Evolutionary conservation across 2,888 invertebrate genomes (phyloP), one percentile per base, ranked within the genome.

Genomic region (Hemistola chrysoprasaria): DNA sequence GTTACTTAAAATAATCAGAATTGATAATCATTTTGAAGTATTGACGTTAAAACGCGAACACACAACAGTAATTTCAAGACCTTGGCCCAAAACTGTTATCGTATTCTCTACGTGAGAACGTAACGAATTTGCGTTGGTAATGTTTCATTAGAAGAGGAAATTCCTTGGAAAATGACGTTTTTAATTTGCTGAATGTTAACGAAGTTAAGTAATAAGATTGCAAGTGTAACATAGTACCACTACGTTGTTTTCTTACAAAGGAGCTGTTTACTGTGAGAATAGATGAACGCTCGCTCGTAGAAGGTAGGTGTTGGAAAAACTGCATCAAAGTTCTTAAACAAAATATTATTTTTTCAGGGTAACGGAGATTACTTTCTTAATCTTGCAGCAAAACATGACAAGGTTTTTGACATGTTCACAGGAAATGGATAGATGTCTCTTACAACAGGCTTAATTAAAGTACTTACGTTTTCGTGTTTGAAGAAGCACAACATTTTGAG

Each of bases 401-500:
- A n/a, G n/a, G n/a, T n/a, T n/a, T n/a, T n/a, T n/a, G n/a, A n/a
- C n/a, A n/a, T n/a, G n/a, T n/a, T n/a, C n/a, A n/a, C n/a, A n/a
- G n/a, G n/a, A n/a, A n/a, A n/a, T n/a, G n/a, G n/a, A n/a, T n/a
- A n/a, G n/a, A n/a, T n/a, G n/a, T n/a, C n/a, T n/a, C n/a, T n/a
- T n/a, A n/a, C n/a, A n/a, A n/a, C n/a, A n/a, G n/a, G n/a, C n/a
- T n/a, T n/a, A n/a, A 22, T 6, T 4, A 27, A 11, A 5, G 11
- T 9, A 94, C 97, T 95, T 89, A 99, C 99, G 90, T 99, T 99
- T 90, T 99, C 99, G 90, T 99, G 99, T 92, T 98, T 98, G 92
- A 99, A 99, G 91, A 98, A 98, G 88, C 98, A 98, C 59, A 99
- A 93, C 99, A 99, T 99, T 91, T 97, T 97, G 75, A 99, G 93